These are phyloP conservation scores for Peromyscus nudipes DNA, from an alignment of 2,797 vertebrate genomes.

Conservation along the genomic window DNA sequence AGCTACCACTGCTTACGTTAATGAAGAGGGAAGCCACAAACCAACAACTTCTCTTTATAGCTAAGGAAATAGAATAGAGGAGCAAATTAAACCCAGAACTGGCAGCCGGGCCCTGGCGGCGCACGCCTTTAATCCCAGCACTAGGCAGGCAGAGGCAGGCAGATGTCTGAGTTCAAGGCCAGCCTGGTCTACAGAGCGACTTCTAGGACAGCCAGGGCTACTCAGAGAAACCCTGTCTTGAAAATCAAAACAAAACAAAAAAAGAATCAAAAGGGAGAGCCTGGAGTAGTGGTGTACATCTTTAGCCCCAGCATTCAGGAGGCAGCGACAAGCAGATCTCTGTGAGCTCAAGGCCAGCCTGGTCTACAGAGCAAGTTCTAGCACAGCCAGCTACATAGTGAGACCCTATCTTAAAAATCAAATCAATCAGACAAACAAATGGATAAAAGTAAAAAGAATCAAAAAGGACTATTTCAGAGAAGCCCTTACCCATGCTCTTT, in stretches of 20 bases:
- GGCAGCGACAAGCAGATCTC: background rate
- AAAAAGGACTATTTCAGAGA: background rate
- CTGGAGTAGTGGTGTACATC: background rate
- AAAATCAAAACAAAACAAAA: background rate
- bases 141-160: background rate
- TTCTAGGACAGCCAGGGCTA: background rate
- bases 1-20: background rate
- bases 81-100: background rate
- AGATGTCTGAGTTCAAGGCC: background rate
- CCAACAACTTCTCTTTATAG: background rate
- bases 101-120: background rate
- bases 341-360: background rate
- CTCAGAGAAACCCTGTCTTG: background rate
- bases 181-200: background rate
- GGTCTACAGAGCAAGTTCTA: background rate
- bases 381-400: background rate
- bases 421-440: background rate
- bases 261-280: background rate
- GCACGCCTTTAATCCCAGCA: background rate
- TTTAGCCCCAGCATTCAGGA: background rate
- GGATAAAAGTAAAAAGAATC: background rate
- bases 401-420: background rate
- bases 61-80: background rate
- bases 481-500: background rate
- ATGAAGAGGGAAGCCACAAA: background rate